phyloP scores from a whole-genome alignment of 2,797 vertebrate genomes.

The Neosilurus mollespiculum region DNA sequence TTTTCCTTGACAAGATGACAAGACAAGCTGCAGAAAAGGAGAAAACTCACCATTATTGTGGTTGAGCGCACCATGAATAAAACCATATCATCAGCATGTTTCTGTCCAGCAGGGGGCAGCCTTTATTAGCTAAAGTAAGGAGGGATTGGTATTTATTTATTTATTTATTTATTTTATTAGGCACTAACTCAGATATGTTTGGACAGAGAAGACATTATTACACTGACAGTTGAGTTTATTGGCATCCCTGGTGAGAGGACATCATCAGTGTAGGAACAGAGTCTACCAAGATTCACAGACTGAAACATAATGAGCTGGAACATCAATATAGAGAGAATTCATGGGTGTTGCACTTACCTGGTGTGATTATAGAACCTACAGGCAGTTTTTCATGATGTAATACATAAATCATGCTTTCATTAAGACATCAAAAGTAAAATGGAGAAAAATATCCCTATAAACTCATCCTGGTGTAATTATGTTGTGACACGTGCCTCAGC shows the following conservation, averaged over 20 bases:
- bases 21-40: background rate
- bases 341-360: background rate
- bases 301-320: slow-evolving; percentile 20
- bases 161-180: slow-evolving; percentile 8
- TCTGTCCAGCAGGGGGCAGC: slow-evolving; percentile 52
- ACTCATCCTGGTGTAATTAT: background rate
- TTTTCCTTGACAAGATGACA: background rate
- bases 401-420: slow-evolving; percentile 3
- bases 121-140: background rate
- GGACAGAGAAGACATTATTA: slow-evolving; percentile 42
- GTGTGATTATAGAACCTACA: slow-evolving; percentile 1
- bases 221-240: slow-evolving; percentile 39
- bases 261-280: background rate
- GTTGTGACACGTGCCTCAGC: background rate
- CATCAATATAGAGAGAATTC: background rate
- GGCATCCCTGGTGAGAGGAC: slow-evolving; percentile 13
- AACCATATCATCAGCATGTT: background rate
- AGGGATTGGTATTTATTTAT: background rate
- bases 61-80: background rate
- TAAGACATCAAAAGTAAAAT: background rate
- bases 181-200: slow-evolving; percentile 45
- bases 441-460: slow-evolving; percentile 8
- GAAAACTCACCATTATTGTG: too few species aligned
- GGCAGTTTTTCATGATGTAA: slow-evolving; percentile 2
- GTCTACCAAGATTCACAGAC: slow-evolving; percentile 14